Evolutionary conservation across 2,888 invertebrate species (phyloP).

Genomic region (Punctoribates punctum): DNA sequence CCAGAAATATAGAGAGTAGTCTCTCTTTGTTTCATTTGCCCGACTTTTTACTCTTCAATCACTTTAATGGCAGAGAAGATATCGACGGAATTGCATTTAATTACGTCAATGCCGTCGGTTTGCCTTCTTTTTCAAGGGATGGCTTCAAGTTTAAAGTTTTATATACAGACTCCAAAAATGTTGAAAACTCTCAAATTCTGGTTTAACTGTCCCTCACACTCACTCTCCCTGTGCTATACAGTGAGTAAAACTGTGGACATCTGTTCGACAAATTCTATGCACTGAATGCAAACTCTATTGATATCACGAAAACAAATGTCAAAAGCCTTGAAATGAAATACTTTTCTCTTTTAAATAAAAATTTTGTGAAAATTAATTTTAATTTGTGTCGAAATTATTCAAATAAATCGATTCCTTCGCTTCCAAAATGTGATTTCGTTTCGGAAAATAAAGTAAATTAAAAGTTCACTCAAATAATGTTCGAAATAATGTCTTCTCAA

Average conservation of each 20-base stretch:
- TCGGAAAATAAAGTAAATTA: conserved; percentile 5
- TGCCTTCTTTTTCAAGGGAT: conserved; percentile 32
- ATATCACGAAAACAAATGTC: not conserved
- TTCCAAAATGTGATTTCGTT: conserved; percentile 11
- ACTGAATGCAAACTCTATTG: too few relatives aligned
- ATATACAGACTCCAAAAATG: not conserved
- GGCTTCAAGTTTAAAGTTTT: conserved; percentile 37
- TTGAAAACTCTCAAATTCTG: conserved; percentile 35
- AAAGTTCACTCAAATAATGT: not conserved
- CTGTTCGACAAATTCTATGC: too few relatives aligned
- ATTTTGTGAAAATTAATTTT: not conserved
- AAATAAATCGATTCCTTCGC: too few relatives aligned
- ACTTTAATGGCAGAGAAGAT: not conserved
- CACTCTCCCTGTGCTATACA: too few relatives aligned
- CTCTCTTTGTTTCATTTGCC: conserved; percentile 38
- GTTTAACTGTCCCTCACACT: too few relatives aligned
- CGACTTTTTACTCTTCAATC: conserved; percentile 36
- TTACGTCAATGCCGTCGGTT: not conserved
- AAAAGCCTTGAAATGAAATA: not conserved
- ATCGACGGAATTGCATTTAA: not conserved
- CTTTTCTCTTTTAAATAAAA: not conserved
- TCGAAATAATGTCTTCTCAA: not conserved
- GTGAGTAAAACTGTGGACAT: too few relatives aligned
- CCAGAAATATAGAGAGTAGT: not conserved
- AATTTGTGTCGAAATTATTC: not conserved